phyloP scores from a whole-genome alignment of 1,140 invertebrate species.

The Brachionus angularis region DNA sequence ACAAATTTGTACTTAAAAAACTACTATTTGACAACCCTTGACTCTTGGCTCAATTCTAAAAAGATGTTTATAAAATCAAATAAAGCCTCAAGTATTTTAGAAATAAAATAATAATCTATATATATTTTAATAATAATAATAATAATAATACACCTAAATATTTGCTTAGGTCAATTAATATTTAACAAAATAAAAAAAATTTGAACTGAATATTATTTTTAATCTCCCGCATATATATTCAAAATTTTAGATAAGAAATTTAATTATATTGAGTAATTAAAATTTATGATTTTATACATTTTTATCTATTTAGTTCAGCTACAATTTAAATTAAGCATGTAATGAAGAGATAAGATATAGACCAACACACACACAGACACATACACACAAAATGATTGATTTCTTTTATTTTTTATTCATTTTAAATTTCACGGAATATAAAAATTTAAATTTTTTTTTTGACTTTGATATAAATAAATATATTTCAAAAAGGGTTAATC shows the following conservation, averaged over 20 bases:
- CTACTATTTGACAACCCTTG: too few species aligned
- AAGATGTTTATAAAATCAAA: too few species aligned
- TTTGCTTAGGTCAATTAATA: slow-evolving; percentile 25
- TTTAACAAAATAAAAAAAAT: background rate
- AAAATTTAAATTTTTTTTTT: slow-evolving; percentile 16
- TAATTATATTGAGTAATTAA: too few species aligned
- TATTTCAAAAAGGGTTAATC: slow-evolving; percentile 20
- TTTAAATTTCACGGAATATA: background rate
- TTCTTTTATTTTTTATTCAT: slow-evolving; percentile 37
- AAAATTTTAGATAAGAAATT: background rate
- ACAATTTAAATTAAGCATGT: too few species aligned
- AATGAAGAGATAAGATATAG: too few species aligned
- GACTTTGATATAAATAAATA: background rate
- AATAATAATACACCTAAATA: too few species aligned
- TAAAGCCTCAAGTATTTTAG: background rate
- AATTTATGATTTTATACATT: background rate
- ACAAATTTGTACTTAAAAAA: too few species aligned
- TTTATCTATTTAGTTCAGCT: background rate
- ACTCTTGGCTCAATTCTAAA: too few species aligned
- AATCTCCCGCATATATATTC: slow-evolving; percentile 18
- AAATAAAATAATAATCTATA: too few species aligned
- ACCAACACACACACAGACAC: background rate
- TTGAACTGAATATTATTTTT: background rate
- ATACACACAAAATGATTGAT: slow-evolving; percentile 21
- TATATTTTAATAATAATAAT: too few species aligned